Base-by-base conservation (phyloP, 2,113 vertebrate genomes). In the Rhinichthys klamathensis region DNA sequence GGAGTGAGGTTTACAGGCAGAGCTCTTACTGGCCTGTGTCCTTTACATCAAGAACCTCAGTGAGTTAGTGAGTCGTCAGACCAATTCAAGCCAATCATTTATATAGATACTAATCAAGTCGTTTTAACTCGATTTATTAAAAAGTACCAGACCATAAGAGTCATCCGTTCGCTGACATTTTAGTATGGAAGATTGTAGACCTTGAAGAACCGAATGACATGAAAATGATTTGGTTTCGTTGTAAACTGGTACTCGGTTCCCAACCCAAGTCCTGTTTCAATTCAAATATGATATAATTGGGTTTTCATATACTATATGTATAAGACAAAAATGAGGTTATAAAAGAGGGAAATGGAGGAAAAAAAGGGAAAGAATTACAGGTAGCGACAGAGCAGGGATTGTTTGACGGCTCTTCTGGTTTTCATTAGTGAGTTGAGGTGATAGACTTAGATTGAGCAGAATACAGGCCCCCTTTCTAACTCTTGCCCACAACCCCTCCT, bases 361-460 rank as follows among this genome's bases (percentile, higher is more conserved):
- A 84, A 58, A 72, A 84, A 67, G 87, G 87, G 90, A 67, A n/a
- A 91, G 90, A 94, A 84, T 35, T 88, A 90, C 90, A 92, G 91
- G 79, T 91, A 72, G 90, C 87, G 94, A 96, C 96, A 95, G 92
- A 93, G 93, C 87, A 78, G 90, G 88, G 90, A 94, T 93, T 95
- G 95, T 94, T 94, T 92, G 73, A 89, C 91, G 89, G 84, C 85
- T 89, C 95, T 96, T 89, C 95, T 96, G 96, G 92, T 95, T 96
- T 95, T 94, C 95, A 95, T 96, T 95, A 96, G 73, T 23, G 44
- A 51, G 54, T 23, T 74, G 82, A 72, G 63, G 56, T 80, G 86
- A 65, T 76, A 81, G 72, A 73, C 93, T 91, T 87, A 90, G 90
- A 93, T 95, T 94, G 93, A 85, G 89, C 84, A 91, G 91, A 91